Evolutionary conservation across 1,140 invertebrate genomes (phyloP).

Genomic region (Bombus waltoni): DNA sequence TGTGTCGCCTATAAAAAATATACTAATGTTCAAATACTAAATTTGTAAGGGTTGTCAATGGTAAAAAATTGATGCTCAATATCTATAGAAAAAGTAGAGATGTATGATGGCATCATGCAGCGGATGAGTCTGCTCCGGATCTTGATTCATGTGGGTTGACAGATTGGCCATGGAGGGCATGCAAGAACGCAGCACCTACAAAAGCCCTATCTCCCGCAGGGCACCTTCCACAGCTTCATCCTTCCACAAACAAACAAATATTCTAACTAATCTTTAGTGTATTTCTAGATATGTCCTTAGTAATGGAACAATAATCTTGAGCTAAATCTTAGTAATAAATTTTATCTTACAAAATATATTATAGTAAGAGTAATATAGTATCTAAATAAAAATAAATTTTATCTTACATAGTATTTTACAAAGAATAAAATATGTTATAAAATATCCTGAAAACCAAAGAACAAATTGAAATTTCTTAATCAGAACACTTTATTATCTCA

Average conservation of each 20-base stretch:
- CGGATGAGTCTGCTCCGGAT: constrained; percentile 66
- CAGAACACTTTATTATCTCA: not conserved
- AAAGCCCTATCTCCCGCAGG: constrained; percentile 91
- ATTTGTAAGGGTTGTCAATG: constrained; percentile 45
- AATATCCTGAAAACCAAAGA: not conserved
- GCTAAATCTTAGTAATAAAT: constrained; percentile 38
- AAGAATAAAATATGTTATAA: not conserved
- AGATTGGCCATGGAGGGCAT: constrained; percentile 69
- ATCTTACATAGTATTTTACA: not conserved
- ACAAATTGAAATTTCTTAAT: not conserved
- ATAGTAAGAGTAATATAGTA: not conserved
- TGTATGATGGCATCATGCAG: constrained; percentile 72
- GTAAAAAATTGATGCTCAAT: constrained; percentile 42
- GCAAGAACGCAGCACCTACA: constrained; percentile 82
- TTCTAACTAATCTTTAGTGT: constrained; percentile 77
- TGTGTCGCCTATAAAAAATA: constrained; percentile 55
- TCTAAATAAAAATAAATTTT: not conserved
- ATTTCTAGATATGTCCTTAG: constrained; percentile 70
- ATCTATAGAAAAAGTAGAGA: constrained; percentile 57
- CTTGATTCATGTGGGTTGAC: constrained; percentile 68
- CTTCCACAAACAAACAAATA: constrained; percentile 84
- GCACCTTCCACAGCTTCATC: constrained; percentile 92
- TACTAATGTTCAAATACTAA: constrained; percentile 57
- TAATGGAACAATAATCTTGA: constrained; percentile 51
- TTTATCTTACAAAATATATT: constrained; percentile 26